These are phyloP conservation scores for Dolichallabes microphthalmus DNA, from an alignment of 2,113 vertebrate genomes.

Conservation along the genomic window DNA sequence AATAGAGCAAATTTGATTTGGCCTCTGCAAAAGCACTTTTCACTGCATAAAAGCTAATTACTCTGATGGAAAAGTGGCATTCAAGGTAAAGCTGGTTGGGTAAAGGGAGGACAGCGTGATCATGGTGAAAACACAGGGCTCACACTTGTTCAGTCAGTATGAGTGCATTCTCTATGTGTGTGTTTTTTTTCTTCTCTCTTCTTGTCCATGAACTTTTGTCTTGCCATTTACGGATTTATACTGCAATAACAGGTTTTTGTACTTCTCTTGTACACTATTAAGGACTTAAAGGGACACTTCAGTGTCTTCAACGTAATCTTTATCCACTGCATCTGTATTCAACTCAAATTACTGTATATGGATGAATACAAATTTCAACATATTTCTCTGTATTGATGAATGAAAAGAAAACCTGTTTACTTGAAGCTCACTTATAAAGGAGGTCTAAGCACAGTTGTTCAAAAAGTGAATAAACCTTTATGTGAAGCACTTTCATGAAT, in stretches of 20 bases:
- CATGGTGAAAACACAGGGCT: constrained; percentile 13
- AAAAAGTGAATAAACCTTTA: constrained; percentile 9
- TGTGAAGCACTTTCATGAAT: constrained; percentile 19
- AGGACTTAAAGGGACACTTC: not conserved
- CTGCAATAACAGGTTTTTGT: constrained; percentile 3
- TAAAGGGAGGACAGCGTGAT: constrained; percentile 24
- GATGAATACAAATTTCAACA: constrained; percentile 9
- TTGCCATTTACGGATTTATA: not conserved
- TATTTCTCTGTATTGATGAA: not conserved
- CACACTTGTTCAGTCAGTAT: not conserved
- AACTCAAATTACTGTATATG: not conserved
- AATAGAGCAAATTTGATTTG: constrained; percentile 58
- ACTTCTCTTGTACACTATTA: not conserved
- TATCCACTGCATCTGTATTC: not conserved
- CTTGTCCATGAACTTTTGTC: not conserved
- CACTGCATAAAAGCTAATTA: constrained; percentile 55
- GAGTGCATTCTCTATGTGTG: not conserved
- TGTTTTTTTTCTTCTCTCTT: not conserved
- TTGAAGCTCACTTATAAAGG: not conserved
- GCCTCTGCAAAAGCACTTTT: constrained; percentile 42
- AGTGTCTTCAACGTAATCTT: not conserved
- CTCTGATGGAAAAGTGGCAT: constrained; percentile 47
- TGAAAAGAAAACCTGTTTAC: constrained; percentile 9
- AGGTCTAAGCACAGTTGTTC: constrained; percentile 10
- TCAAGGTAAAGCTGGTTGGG: constrained; percentile 43